Percentiles rank a stretch among this genome's conserved stretches.
Conservation (phyloP, 2,888 invertebrate genomes). For the Pollenia angustigena region DNA sequence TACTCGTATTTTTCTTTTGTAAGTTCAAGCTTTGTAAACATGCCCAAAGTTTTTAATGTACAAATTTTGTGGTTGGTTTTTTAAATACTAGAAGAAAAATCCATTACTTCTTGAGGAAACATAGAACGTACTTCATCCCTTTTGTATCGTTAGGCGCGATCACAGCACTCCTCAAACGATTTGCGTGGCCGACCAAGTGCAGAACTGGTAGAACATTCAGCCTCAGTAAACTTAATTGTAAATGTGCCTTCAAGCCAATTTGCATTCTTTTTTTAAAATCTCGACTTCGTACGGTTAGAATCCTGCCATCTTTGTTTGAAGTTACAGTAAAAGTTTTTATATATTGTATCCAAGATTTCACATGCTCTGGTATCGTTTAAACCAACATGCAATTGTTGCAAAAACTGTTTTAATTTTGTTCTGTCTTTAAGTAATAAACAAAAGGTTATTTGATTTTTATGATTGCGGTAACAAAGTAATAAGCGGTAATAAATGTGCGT, state of each 20-base stretch:
- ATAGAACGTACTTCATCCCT: too few relatives aligned
- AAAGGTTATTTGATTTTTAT: too few relatives aligned
- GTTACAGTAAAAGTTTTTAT: constrained; percentile 14
- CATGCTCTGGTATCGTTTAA: constrained; percentile 47
- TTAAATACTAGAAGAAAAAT: too few relatives aligned
- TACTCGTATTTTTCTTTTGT: constrained; percentile 34
- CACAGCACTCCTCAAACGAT: constrained; percentile 37
- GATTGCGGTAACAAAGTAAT: too few relatives aligned
- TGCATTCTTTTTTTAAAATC: constrained; percentile 13
- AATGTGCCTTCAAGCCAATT: constrained; percentile 17
- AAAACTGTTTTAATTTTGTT: too few relatives aligned
- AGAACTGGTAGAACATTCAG: too few relatives aligned
- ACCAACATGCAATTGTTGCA: constrained; percentile 38
- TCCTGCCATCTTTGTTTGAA: constrained; percentile 25
- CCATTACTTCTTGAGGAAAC: too few relatives aligned
- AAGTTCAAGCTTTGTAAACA: constrained; percentile 2
- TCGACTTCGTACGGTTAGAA: constrained; percentile 23
- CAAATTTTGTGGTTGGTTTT: too few relatives aligned
- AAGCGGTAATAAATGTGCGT: too few relatives aligned
- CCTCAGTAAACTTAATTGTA: too few relatives aligned
- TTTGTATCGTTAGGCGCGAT: constrained; percentile 34
- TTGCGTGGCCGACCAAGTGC: constrained; percentile 30
- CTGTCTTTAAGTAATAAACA: too few relatives aligned
- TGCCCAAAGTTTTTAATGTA: constrained; percentile 1
- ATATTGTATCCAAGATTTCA: constrained; percentile 38